Percentiles rank a stretch among this genome's conserved stretches.
Conservation (phyloP, 2,797 vertebrate species). For the Phoebastria nigripes region DNA sequence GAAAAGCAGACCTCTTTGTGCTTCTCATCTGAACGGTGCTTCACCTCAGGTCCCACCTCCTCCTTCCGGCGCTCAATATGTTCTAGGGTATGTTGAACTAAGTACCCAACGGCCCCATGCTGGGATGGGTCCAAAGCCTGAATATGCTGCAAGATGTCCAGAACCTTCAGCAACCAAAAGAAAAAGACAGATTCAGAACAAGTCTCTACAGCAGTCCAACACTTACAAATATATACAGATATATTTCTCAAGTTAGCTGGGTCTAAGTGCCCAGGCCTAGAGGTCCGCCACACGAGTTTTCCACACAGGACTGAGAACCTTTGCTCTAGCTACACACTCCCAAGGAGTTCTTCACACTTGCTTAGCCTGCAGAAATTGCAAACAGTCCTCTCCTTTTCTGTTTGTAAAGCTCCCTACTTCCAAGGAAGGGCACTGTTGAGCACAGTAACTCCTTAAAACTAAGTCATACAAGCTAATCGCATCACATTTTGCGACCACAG, state of each 20-base stretch:
- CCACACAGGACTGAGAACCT: not conserved
- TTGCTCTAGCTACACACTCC: not conserved
- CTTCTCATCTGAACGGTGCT: constrained; percentile 85
- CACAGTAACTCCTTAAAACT: not conserved
- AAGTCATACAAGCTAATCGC: accelerated
- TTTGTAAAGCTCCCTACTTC: not conserved
- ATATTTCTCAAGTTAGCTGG: not conserved
- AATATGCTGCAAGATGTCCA: constrained; percentile 97
- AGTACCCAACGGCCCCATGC: constrained; percentile 92
- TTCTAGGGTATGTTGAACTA: constrained; percentile 95
- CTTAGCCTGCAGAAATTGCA: not conserved
- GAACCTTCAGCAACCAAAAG: constrained; percentile 80
- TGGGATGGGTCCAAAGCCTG: constrained; percentile 94
- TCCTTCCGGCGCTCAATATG: constrained; percentile 96
- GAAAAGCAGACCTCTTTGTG: constrained; percentile 90
- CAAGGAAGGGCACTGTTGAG: not conserved
- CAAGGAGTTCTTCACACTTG: not conserved
- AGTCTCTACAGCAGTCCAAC: not conserved
- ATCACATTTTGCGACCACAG: accelerated
- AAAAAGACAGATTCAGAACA: constrained; percentile 16
- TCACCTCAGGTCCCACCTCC: constrained; percentile 85
- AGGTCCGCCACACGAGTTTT: accelerated
- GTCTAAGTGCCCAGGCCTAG: not conserved
- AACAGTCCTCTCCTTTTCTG: not conserved
- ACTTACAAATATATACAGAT: not conserved